Percentiles rank a stretch among this genome's conserved stretches.
Evolutionary conservation across 2,888 invertebrate genomes (phyloP).

Genomic region (Holacanthella duospinosa): DNA sequence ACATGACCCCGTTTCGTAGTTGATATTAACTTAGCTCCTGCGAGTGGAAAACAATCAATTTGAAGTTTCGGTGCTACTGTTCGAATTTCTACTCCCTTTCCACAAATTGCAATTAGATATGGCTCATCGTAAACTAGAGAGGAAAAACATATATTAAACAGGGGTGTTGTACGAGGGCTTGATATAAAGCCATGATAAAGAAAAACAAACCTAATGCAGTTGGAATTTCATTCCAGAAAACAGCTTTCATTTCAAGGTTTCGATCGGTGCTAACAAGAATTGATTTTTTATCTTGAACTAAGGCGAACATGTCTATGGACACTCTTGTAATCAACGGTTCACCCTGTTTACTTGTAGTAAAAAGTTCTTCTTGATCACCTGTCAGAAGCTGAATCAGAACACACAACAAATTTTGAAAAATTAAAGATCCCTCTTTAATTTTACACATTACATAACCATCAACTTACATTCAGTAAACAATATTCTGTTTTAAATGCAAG

Average conservation of each 20-base stretch:
- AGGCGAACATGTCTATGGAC: conserved; percentile 62
- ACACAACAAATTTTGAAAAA: conserved; percentile 1
- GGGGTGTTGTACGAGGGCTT: neutral
- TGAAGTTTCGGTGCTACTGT: conserved; percentile 68
- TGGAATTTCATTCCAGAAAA: conserved; percentile 71
- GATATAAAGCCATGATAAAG: neutral
- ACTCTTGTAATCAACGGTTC: conserved; percentile 75
- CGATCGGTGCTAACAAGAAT: conserved; percentile 59
- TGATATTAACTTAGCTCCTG: conserved; percentile 47
- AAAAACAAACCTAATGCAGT: conserved; percentile 51
- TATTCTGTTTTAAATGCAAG: conserved; percentile 79
- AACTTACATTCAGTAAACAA: conserved; percentile 58
- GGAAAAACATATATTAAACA: conserved; percentile 5
- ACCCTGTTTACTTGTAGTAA: conserved; percentile 68
- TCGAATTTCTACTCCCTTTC: conserved; percentile 70
- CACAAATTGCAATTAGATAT: conserved; percentile 71
- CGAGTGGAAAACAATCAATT: conserved; percentile 68
- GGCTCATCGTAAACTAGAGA: conserved; percentile 79
- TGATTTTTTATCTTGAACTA: conserved; percentile 77
- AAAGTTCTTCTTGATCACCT: conserved; percentile 66
- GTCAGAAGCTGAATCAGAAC: conserved; percentile 26
- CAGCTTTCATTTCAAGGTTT: conserved; percentile 57
- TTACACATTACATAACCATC: neutral
- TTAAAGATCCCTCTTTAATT: neutral
- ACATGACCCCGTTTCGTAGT: conserved; percentile 65